These are phyloP conservation scores for Calephelis virginiensis DNA, from an alignment of 1,140 invertebrate species.

Conservation along the genomic window DNA sequence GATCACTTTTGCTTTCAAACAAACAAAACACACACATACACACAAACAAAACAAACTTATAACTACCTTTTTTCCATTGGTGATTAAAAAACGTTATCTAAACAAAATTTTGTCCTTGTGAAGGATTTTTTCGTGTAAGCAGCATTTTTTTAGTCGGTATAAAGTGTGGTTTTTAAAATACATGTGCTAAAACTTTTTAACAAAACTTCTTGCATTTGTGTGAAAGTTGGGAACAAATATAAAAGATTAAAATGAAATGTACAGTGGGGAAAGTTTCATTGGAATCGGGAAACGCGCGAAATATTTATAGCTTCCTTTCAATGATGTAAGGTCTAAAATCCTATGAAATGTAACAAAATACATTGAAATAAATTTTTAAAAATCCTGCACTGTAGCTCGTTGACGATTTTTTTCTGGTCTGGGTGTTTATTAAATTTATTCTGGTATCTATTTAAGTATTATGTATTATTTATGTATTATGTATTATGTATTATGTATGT, in stretches of 20 bases:
- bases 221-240: constrained; percentile 9
- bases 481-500: no score
- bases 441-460: no score
- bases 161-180: neutral
- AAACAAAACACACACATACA: no score
- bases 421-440: no score
- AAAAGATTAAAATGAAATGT: constrained; percentile 14
- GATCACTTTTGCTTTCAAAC: no score
- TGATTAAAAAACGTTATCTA: no score
- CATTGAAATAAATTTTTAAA: neutral
- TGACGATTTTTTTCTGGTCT: no score
- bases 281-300: constrained; percentile 4
- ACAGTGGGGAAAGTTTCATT: neutral
- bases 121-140: neutral
- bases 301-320: constrained; percentile 8
- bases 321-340: neutral
- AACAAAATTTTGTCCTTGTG: no score
- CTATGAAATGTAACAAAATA: neutral
- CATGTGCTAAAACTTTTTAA: neutral
- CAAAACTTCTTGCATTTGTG: constrained; percentile 11
- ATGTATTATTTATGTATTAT: no score
- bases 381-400: neutral
- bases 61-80: no score
- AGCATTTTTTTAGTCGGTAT: neutral
- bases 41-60: no score